Evolutionary conservation across 2,113 vertebrate genomes (phyloP).

Genomic region (Bufo gargarizans): DNA sequence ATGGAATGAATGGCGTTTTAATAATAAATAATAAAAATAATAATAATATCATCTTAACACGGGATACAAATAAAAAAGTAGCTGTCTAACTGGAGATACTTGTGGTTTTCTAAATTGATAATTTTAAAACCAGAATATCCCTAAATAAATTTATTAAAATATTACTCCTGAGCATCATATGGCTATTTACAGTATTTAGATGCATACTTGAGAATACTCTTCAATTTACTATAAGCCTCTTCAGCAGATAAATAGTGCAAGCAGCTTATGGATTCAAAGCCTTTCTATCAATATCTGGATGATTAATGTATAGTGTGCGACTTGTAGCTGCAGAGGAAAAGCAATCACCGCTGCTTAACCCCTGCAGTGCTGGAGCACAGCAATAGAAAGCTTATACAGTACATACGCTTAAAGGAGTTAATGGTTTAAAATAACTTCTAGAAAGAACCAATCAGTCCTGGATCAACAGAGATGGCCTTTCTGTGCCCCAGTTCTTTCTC

Average conservation of each 20-base stretch:
- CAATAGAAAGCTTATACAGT: not conserved
- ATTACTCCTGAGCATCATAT: not conserved
- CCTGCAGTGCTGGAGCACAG: not conserved
- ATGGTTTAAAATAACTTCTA: slow-evolving; percentile 27
- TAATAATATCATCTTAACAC: too few species aligned
- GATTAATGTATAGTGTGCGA: slow-evolving; percentile 45
- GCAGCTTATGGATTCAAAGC: slow-evolving; percentile 37
- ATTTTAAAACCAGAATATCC: too few species aligned
- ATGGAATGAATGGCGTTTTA: too few species aligned
- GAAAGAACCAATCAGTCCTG: slow-evolving; percentile 41
- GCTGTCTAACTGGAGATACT: too few species aligned
- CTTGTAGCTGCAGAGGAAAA: not conserved
- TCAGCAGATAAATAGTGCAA: slow-evolving; percentile 23
- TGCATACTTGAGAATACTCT: not conserved
- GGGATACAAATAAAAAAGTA: too few species aligned
- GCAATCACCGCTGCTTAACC: slow-evolving; percentile 24
- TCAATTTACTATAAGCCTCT: slow-evolving; percentile 13
- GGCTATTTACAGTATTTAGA: not conserved
- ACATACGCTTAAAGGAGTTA: slow-evolving; percentile 1
- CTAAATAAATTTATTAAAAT: not conserved
- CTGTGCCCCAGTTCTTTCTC: slow-evolving; percentile 36
- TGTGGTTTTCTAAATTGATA: too few species aligned
- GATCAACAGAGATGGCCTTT: slow-evolving; percentile 25
- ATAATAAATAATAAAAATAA: too few species aligned
- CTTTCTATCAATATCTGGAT: slow-evolving; percentile 38